These are phyloP conservation scores for Homalodisca vitripennis DNA, from an alignment of 1,140 invertebrate genomes.

Conservation along the genomic window DNA sequence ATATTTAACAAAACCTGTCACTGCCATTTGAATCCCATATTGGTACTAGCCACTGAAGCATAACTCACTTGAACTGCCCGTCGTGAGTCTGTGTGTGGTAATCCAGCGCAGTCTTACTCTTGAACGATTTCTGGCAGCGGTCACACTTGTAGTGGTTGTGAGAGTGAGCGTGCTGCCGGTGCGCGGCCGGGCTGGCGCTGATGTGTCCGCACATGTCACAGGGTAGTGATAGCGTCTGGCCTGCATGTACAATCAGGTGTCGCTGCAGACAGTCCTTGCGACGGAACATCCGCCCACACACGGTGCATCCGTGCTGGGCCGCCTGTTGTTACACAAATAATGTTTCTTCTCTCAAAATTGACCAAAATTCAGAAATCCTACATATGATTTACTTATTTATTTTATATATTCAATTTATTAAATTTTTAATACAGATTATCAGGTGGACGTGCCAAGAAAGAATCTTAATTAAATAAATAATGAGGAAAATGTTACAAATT, in stretches of 20 bases:
- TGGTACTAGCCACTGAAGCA: too few relatives aligned
- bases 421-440: too few relatives aligned
- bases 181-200: not conserved
- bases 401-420: too few relatives aligned
- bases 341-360: too few relatives aligned
- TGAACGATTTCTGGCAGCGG: not conserved
- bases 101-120: not conserved
- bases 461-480: too few relatives aligned
- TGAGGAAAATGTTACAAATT: too few relatives aligned
- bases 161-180: not conserved
- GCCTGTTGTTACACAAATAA: too few relatives aligned
- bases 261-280: conserved; percentile 3
- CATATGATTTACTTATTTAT: too few relatives aligned
- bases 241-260: not conserved
- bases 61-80: conserved; percentile 10
- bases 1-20: too few relatives aligned
- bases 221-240: not conserved
- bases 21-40: too few relatives aligned
- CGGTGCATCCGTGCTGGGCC: not conserved
- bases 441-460: too few relatives aligned
- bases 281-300: not conserved
- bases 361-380: too few relatives aligned
- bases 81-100: conserved; percentile 2
- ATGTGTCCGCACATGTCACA: not conserved
- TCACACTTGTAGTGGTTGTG: conserved; percentile 4